Evolutionary conservation across 1,140 invertebrate species (phyloP), one percentile per base, ranked within the genome.

Genomic region (Elymnias hypermnestra): DNA sequence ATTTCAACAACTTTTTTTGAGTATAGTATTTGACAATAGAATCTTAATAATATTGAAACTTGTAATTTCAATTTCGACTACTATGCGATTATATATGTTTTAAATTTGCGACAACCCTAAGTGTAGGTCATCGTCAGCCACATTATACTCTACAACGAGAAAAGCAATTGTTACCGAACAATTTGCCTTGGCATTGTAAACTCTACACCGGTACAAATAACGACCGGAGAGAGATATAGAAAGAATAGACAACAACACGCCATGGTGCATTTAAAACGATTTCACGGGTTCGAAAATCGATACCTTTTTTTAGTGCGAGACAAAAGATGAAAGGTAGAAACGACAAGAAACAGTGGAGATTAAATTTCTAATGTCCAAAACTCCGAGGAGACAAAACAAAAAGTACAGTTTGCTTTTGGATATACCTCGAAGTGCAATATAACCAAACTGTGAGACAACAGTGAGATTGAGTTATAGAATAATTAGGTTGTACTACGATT

Each of bases 211-310:
- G 15, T 14, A 9, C 3, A 4, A 10, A 37, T 37, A 37, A 36
- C 12, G 33, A 21, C 2, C 7, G n/a, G 5, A 14, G 15, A 37
- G n/a, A 36, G 10, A 15, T n/a, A 8, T 9, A 10, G 23, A 37
- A 19, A 45, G 26, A 23, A 36, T 45, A 33, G 33, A 45, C 22
- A 22, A 12, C 13, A 45, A 36, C n/a, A 21, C 47, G 36, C 31
- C 21, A 49, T 41, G 46, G 46, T 49, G 31, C 23, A 35, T 50
- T 50, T 23, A 26, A 33, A 28, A 23, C 40, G 53, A 55, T 55
- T 55, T 55, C 41, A 55, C 43, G 45, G 45, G 31, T 33, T 39
- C 36, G 29, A 25, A 35, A 45, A 54, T 44, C 46, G 45, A 49
- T 43, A 47, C 29, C 19, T 29, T 49, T 54, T 49, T 45, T 37